phyloP scores from a whole-genome alignment of 2,113 vertebrate species.

The Todiramphus chloris region DNA sequence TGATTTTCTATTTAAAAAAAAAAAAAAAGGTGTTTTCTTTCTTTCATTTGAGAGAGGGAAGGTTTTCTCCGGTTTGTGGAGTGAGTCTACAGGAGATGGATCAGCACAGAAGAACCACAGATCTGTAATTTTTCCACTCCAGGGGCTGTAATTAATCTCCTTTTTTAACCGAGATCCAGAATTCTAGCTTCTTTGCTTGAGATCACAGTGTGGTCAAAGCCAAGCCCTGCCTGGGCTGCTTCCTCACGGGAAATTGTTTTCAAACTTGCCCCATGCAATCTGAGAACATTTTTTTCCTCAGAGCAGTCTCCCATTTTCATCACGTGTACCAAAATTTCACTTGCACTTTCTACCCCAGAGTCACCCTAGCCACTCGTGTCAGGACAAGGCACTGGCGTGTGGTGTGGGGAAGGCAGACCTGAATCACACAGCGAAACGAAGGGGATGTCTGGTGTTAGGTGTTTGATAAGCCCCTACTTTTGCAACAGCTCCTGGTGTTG shows the following conservation, averaged over 20 bases:
- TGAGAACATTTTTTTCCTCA: conserved; percentile 3
- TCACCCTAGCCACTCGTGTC: neutral
- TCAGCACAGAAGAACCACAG: neutral
- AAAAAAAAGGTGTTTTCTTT: neutral
- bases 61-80: neutral
- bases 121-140: neutral
- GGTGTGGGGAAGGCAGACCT: neutral
- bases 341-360: neutral
- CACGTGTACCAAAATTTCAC: neutral
- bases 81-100: neutral
- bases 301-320: neutral
- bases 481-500: neutral
- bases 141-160: neutral
- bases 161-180: neutral
- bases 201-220: neutral
- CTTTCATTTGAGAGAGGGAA: neutral
- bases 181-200: neutral
- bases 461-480: neutral
- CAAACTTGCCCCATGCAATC: neutral
- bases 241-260: neutral
- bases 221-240: neutral
- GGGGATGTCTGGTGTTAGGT: neutral
- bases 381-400: neutral
- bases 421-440: neutral
- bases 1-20: neutral